Base-by-base conservation (phyloP, 2,888 invertebrate species). In the Meiosimyza platycephala region DNA sequence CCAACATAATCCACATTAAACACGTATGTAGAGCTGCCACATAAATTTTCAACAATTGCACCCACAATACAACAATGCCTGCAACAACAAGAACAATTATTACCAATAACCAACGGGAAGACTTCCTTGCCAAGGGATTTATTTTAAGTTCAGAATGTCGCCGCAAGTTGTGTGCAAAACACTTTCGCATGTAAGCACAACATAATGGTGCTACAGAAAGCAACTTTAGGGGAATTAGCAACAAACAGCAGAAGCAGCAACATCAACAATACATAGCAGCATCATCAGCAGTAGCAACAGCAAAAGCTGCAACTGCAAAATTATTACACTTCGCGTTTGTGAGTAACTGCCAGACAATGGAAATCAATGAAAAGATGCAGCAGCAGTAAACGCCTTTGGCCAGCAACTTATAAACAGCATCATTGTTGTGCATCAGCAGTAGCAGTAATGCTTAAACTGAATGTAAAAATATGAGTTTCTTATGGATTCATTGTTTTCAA, bases 361-460 rank as follows among this genome's bases (percentile, higher is more conserved):
- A 40, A 40, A 40, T 40, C 40, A 40, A 40, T 40, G 40, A 40
- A 40, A 40, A 40, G 40, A 9, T 72, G 74, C 68, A 52, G 54
- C 66, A 66, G 76, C 82, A 82, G 77, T 78, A 81, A 81, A 81
- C 81, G 80, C 78, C 80, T 81, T 78, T 73, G 80, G 80, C 74
- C 82, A 69, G 77, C 76, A 76, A 71, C 76, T 73, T 28, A 28
- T 28, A 28, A 28, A 2, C 28, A 28, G 3, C 28, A 2, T 3
- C 28, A 28, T 28, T 28, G 28, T 28, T 77, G 40, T 40, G 9
- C 40, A 40, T 6, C 40, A 40, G 40, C 40, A 40, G 40, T 40
- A 40, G 40, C 40, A 40, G 9, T 9, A 40, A 40, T 9, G 9
- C 40, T 40, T 6, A 3, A 1, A 9, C 2, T 40, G 9, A 40